Evolutionary conservation across 2,113 vertebrate genomes (phyloP), one percentile per base, ranked within the genome.

Genomic region (Tursiops truncatus): DNA sequence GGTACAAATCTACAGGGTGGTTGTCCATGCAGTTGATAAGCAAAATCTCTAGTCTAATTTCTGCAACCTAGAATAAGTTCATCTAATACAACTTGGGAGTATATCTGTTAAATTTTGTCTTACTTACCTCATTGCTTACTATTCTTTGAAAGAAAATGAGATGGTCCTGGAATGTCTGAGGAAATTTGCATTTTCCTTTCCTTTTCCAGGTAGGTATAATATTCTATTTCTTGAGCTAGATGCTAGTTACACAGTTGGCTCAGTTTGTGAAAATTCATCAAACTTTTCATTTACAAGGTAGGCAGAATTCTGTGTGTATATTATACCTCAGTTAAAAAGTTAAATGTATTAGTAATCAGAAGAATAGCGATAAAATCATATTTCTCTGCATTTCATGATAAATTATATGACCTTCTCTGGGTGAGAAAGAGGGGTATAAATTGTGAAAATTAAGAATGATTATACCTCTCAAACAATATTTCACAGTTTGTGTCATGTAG

Each of bases 371-470:
- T 84, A 58, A 84, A 63, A 15, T 87, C 15, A 18, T 68, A 92
- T 83, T 83, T 80, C 26, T 93, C 20, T 41, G 4, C 10, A 85
- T 82, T 81, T 97, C 33, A n/a, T 96, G 21, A 89, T 84, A 73
- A 76, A 81, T 74, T 91, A 36, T 67, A 62, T 68, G 10, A 62
- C 1, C 3, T 94, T 97, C 65, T 86, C 36, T 92, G 36, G 17
- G 11, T 82, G 79, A 96, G 10, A 89, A 91, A 67, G 31, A 76
- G 12, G 53, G 8, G 71, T 56, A 81, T 68, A 92, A 87, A 81
- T 77, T 65, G 17, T 91, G 41, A 93, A 97, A 88, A 68, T 18
- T 90, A 73, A 77, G 17, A 73, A 60, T 58, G 63, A 38, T 87
- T 83, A 67, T n/a, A 58, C 31, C 33, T 90, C 8, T 20, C n/a